Conservation (phyloP, 1,140 invertebrate genomes). For the Lethrus apterus region DNA sequence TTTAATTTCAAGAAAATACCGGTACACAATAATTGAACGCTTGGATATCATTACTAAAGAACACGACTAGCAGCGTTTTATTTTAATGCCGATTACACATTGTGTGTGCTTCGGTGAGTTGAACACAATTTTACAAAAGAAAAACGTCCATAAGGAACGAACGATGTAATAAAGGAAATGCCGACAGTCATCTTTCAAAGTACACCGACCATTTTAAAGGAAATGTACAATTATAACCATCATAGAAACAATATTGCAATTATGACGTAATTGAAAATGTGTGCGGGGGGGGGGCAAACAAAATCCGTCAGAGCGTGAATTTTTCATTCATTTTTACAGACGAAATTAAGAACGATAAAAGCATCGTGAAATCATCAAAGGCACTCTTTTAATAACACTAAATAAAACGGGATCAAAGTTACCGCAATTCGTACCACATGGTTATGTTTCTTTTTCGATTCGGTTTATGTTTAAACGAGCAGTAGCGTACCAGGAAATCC, state of each 20-base stretch:
- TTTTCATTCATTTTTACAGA: not conserved
- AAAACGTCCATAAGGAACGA: not conserved
- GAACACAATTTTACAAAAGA: too few relatives aligned
- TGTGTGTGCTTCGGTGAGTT: too few relatives aligned
- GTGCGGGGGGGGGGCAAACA: not conserved
- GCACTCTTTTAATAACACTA: not conserved
- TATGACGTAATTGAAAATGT: not conserved
- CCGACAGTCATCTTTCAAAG: not conserved
- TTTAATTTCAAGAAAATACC: too few relatives aligned
- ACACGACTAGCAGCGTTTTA: too few relatives aligned
- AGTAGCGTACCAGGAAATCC: too few relatives aligned
- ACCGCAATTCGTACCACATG: not conserved
- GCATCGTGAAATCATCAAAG: too few relatives aligned
- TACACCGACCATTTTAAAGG: not conserved
- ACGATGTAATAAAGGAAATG: not conserved
- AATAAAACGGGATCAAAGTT: slow-evolving; percentile 4
- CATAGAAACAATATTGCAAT: not conserved
- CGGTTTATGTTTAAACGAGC: too few relatives aligned
- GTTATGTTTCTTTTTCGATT: too few relatives aligned
- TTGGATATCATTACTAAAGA: too few relatives aligned
- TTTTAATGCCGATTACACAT: too few relatives aligned
- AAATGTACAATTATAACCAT: not conserved
- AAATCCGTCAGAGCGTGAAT: not conserved
- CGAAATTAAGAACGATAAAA: slow-evolving; percentile 4
- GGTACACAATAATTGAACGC: too few relatives aligned